Evolutionary conservation across 2,888 invertebrate genomes (phyloP), one percentile per base, ranked within the genome.

Genomic region (Lymantria dispar): DNA sequence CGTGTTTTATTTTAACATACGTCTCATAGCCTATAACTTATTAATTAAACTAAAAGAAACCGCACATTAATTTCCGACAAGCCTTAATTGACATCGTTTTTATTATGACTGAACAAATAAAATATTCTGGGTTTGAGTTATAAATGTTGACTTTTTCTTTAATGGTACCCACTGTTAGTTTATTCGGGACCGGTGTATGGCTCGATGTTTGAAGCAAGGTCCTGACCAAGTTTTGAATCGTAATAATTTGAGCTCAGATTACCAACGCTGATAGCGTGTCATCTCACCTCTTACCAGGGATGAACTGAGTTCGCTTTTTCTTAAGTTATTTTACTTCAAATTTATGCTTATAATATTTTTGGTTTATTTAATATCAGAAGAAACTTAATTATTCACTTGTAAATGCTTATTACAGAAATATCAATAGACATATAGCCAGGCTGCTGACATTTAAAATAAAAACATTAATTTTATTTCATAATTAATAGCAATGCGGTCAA

Each of bases 191-290:
- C 74, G 71, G 60, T 70, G 71, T 64, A 65, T 40, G 14, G 64
- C 71, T 73, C 70, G 70, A 73, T 71, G 51, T 72, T 60, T 65
- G 70, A 68, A 59, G 74, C 84, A 84, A 86, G 85, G 82, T 83
- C 84, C 84, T 87, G 87, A 85, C 89, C 88, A 90, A 90, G 86
- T 90, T 90, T 86, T 86, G 87, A 88, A 87, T 90, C 87, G 87
- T 91, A 91, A 91, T 91, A 91, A 90, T 91, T 91, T 85, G 87
- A 87, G 85, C 77, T 90, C 87, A 89, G 92, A 92, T 92, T 91
- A 91, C 91, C 80, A 72, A 62, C 68, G 66, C 78, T 72, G 91
- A 91, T 91, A 91, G 85, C 80, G 81, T 74, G 78, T 85, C 88
- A 87, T 90, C 89, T 89, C 90, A 87, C 89, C 86, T 90, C 78